Conservation (phyloP, 2,888 invertebrate genomes). For the Megastigmus dorsalis region DNA sequence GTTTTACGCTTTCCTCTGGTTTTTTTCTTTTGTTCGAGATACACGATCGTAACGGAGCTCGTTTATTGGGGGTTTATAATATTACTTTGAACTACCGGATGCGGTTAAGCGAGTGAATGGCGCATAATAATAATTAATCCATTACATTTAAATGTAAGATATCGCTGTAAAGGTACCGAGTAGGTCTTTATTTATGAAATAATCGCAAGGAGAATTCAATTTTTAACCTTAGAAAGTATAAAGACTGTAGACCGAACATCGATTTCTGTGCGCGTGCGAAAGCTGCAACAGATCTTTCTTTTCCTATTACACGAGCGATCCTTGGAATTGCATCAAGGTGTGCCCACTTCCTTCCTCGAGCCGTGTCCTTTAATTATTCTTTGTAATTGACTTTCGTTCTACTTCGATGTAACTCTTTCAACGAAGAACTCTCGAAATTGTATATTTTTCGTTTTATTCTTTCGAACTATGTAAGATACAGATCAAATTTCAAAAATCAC, state of each 20-base stretch:
- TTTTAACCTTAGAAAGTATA: not conserved
- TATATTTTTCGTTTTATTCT: too few relatives aligned
- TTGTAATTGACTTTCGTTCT: too few relatives aligned
- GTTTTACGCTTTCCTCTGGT: constrained; percentile 17
- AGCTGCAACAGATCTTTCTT: constrained; percentile 1
- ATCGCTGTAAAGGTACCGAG: not conserved
- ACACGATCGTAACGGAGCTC: not conserved
- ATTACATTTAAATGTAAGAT: not conserved
- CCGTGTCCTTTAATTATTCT: constrained; percentile 4
- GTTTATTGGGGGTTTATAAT: too few relatives aligned
- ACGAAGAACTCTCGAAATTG: constrained; percentile 5
- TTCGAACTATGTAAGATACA: constrained; percentile 6
- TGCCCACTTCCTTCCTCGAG: constrained; percentile 24
- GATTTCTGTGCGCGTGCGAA: not conserved
- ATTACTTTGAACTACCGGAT: constrained; percentile 1
- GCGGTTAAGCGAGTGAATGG: not conserved
- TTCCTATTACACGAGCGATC: not conserved
- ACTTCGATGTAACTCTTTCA: not conserved
- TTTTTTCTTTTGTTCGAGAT: not conserved
- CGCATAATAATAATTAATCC: not conserved
- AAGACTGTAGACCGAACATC: constrained; percentile 10
- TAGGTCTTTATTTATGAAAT: constrained; percentile 7
- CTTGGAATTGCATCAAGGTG: constrained; percentile 1
- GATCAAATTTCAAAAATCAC: constrained; percentile 14
- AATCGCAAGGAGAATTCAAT: not conserved